Conservation (phyloP, 2,888 invertebrate genomes). For the Pandemis cinnamomeana region DNA sequence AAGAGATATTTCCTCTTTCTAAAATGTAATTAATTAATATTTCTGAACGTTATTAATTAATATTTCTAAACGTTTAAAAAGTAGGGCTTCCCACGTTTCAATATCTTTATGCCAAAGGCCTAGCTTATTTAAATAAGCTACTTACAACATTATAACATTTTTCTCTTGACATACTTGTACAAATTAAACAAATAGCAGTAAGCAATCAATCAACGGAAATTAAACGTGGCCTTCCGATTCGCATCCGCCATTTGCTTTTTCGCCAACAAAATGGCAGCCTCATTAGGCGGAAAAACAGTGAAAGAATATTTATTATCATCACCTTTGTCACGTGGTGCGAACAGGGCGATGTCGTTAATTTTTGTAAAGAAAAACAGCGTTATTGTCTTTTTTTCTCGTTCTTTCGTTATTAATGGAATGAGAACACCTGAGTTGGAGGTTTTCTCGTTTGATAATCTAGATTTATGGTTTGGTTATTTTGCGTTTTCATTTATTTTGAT, state of each 20-base stretch:
- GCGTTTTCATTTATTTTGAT: constrained; percentile 19
- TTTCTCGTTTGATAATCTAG: constrained; percentile 32
- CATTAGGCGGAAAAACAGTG: constrained; percentile 32
- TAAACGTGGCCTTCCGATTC: constrained; percentile 32
- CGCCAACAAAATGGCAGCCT: constrained; percentile 35
- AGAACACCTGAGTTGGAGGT: constrained; percentile 25
- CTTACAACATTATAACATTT: not conserved
- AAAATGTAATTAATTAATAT: too few species aligned
- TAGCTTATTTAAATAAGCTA: too few species aligned
- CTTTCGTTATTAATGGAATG: constrained; percentile 36
- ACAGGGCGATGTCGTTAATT: constrained; percentile 35
- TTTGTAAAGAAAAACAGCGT: constrained; percentile 28
- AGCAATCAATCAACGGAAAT: constrained; percentile 39
- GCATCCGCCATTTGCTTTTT: constrained; percentile 33
- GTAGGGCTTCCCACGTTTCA: too few species aligned
- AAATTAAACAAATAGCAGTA: not conserved
- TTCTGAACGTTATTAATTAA: too few species aligned
- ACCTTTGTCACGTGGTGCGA: constrained; percentile 28
- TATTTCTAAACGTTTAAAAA: too few species aligned
- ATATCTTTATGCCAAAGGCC: too few species aligned
- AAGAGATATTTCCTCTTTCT: too few species aligned
- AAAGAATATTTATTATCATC: constrained; percentile 35
- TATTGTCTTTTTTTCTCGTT: constrained; percentile 26
- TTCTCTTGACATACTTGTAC: not conserved
- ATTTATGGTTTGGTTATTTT: constrained; percentile 30